Evolutionary conservation across 2,113 vertebrate genomes (phyloP), one percentile per base, ranked within the genome.

Genomic region (Xiphophorus couchianus): DNA sequence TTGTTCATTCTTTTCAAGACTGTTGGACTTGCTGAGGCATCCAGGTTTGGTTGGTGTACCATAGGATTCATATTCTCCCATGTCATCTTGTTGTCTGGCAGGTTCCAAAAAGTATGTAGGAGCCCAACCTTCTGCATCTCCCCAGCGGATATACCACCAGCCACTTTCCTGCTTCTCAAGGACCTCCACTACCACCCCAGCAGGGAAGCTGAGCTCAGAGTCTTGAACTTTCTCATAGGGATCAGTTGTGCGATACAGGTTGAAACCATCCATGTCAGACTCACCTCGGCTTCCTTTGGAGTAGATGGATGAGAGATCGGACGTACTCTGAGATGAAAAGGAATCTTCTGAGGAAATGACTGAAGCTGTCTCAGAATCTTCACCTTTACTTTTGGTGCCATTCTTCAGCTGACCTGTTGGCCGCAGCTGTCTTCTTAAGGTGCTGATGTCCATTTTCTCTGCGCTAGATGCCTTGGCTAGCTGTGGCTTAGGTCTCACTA

Each of bases 381-480:
- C 97, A 14, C 96, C 97, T 91, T 95, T 96, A 78, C 94, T 94
- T 93, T 96, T 97, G 72, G 96, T 93, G 28, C 95, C 94, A 3
- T 96, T 96, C 76, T 96, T 96, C 62, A 98, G 94, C 86, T 97
- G 97, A 67, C 97, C 97, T 0, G 95, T 99, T 65, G 97, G 98
- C 54, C 97, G 94, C 76, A 99, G 93, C 77, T 99, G 97, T 66
- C 96, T 96, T 78, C 97, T 94, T 91, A 99, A 95, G 86, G 95
- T 97, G 93, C 96, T 97, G 84, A 99, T 99, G 86, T 99, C 97
- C 97, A 99, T 98, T 86, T 96, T 97, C 71, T 98, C 98, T 33
- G 96, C 95, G 95, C 90, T 98, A 95, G 70, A 96, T 88, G 96
- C 88, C 81, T 97, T 97, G 83, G 87, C 95, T 76, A 99, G 90